These are phyloP conservation scores for Zaprionus tsacasi DNA, from an alignment of 1,140 invertebrate species.

Conservation along the genomic window DNA sequence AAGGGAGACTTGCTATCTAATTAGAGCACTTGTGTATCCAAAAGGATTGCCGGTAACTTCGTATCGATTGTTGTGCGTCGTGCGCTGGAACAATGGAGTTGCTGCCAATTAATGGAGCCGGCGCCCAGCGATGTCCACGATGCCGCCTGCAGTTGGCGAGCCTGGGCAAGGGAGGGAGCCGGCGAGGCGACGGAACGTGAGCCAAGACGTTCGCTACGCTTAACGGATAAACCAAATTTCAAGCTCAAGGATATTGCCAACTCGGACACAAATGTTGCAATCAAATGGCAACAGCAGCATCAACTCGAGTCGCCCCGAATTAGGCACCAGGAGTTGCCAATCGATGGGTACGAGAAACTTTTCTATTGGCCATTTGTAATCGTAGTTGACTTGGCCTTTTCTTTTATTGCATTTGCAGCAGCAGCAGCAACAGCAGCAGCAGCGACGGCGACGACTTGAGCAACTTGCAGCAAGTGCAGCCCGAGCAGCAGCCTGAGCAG, in stretches of 20 bases:
- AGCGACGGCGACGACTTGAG: neutral
- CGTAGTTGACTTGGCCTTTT: constrained; percentile 9
- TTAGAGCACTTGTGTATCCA: constrained; percentile 16
- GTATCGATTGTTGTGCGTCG: constrained; percentile 41
- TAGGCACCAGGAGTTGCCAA: constrained; percentile 35
- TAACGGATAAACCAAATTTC: constrained; percentile 40
- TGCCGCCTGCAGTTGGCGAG: constrained; percentile 33
- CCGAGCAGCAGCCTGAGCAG: neutral
- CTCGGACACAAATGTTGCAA: constrained; percentile 48
- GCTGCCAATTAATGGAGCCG: constrained; percentile 39
- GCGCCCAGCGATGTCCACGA: neutral
- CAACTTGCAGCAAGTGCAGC: neutral
- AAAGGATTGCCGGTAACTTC: constrained; percentile 46
- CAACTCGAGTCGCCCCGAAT: constrained; percentile 49
- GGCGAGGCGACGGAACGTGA: neutral
- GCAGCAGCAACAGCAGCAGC: neutral
- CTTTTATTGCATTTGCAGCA: constrained; percentile 4
- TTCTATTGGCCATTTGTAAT: constrained; percentile 47
- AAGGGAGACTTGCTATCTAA: constrained; percentile 5
- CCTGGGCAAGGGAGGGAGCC: constrained; percentile 5
- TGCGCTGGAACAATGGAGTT: constrained; percentile 23
- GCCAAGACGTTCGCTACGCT: constrained; percentile 29
- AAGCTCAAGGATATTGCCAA: constrained; percentile 41
- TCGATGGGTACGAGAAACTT: constrained; percentile 32
- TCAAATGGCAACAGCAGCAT: constrained; percentile 52